These are phyloP conservation scores for Todus mexicanus DNA, from an alignment of 2,797 vertebrate genomes.

Conservation along the genomic window DNA sequence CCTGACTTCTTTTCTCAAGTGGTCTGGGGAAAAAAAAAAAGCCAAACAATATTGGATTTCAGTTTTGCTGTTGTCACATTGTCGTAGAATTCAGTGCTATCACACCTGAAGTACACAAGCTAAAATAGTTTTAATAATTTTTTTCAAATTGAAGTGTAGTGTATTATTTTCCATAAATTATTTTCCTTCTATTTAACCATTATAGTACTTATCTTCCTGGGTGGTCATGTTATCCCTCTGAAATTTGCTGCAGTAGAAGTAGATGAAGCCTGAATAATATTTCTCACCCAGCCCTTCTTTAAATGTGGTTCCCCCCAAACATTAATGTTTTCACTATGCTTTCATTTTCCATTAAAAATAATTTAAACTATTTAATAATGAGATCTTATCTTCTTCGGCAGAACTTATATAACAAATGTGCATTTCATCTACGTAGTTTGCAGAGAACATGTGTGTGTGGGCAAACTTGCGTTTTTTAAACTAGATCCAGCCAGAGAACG, in stretches of 20 bases:
- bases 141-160: not conserved
- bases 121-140: conserved; percentile 22
- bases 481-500: not conserved
- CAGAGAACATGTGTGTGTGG: not conserved
- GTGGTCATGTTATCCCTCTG: conserved; percentile 10
- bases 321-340: not conserved
- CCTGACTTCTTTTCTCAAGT: conserved; percentile 3
- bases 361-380: not conserved
- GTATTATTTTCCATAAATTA: conserved; percentile 16
- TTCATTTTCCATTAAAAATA: conserved; percentile 29
- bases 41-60: not conserved
- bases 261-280: not conserved
- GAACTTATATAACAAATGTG: not conserved
- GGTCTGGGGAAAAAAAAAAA: not conserved
- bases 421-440: not conserved
- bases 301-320: conserved; percentile 30
- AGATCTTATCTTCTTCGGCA: not conserved
- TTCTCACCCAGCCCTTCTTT: conserved; percentile 26
- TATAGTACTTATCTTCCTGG: conserved; percentile 4
- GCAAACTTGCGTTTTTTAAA: not conserved
- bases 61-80: not conserved
- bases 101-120: not conserved
- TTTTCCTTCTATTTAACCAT: not conserved
- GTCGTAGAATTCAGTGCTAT: not conserved
- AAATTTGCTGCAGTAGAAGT: not conserved